These are phyloP conservation scores for Dynastes hyllus DNA, from an alignment of 2,888 invertebrate genomes.

Conservation along the genomic window DNA sequence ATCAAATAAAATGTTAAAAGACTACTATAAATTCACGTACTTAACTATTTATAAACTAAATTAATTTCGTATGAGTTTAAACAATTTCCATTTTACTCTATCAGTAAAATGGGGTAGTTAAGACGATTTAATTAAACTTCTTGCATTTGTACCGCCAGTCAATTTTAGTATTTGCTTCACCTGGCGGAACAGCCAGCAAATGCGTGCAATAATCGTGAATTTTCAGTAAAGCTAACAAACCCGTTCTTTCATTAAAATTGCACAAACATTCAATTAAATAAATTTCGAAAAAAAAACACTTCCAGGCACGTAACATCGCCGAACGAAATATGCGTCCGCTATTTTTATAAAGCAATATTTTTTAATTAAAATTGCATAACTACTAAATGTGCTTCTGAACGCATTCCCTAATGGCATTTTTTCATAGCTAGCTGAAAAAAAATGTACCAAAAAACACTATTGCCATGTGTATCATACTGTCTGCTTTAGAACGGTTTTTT, in stretches of 20 bases:
- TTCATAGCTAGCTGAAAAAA: background rate
- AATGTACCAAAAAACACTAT: too few relatives aligned
- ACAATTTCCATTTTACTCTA: too few relatives aligned
- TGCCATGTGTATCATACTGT: too few relatives aligned
- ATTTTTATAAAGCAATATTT: conserved; percentile 34
- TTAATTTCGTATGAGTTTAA: too few relatives aligned
- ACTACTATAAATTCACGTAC: background rate
- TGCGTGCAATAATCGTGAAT: conserved; percentile 24
- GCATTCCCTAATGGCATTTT: conserved; percentile 7
- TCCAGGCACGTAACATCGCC: background rate
- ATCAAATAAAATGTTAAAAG: too few relatives aligned
- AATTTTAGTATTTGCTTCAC: conserved; percentile 17
- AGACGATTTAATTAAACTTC: too few relatives aligned
- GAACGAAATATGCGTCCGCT: conserved; percentile 8
- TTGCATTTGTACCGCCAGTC: background rate
- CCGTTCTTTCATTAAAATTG: conserved; percentile 16
- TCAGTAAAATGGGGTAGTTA: too few relatives aligned
- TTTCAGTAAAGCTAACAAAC: conserved; percentile 29
- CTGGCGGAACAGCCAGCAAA: background rate
- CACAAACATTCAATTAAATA: conserved; percentile 21
- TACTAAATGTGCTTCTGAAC: conserved; percentile 6
- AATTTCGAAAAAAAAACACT: conserved; percentile 27
- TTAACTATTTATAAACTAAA: too few relatives aligned
- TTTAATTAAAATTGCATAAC: conserved; percentile 40
- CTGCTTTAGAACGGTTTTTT: too few relatives aligned